These are phyloP conservation scores for Paratrypauchen microcephalus DNA, from an alignment of 2,797 vertebrate species.

Conservation along the genomic window DNA sequence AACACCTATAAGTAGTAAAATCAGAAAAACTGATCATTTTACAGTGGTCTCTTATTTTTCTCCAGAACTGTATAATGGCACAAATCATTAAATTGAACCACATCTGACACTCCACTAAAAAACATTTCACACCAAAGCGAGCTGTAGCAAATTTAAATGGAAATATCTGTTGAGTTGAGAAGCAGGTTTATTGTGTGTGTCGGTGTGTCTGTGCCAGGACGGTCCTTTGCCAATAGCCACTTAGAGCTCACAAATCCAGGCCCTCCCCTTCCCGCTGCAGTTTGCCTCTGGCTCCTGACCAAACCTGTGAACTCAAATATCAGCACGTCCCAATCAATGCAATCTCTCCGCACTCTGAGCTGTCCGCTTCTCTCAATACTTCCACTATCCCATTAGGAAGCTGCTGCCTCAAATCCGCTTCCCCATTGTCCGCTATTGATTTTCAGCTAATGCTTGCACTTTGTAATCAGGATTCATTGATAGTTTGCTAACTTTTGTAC, in stretches of 20 bases:
- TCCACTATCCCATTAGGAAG: constrained; percentile 1
- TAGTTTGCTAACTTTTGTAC: constrained; percentile 5
- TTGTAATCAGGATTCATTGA: constrained; percentile 3
- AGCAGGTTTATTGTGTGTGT: constrained; percentile 5
- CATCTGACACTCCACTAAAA: not conserved
- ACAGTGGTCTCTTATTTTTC: too few species aligned
- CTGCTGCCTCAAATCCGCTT: not conserved
- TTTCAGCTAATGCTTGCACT: constrained; percentile 5
- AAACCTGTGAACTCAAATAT: constrained; percentile 22
- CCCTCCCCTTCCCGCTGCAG: constrained; percentile 10
- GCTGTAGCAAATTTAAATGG: not conserved
- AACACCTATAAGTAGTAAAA: too few species aligned
- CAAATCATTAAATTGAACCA: not conserved
- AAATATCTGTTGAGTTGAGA: constrained; percentile 17
- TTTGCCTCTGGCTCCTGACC: constrained; percentile 10
- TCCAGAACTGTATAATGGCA: too few species aligned
- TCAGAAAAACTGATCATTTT: too few species aligned
- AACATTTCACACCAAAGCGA: not conserved
- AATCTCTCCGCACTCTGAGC: not conserved
- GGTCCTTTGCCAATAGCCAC: constrained; percentile 24
- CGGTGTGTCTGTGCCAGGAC: constrained; percentile 12
- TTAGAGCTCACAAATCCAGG: constrained; percentile 7
- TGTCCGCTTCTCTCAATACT: constrained; percentile 4
- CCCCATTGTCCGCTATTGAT: constrained; percentile 10
- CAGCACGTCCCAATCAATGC: constrained; percentile 18